A percentile compares a stretch with the other conserved stretches of the same genome.
Conservation (phyloP, 2,888 invertebrate species). For the Dusona sp. region DNA sequence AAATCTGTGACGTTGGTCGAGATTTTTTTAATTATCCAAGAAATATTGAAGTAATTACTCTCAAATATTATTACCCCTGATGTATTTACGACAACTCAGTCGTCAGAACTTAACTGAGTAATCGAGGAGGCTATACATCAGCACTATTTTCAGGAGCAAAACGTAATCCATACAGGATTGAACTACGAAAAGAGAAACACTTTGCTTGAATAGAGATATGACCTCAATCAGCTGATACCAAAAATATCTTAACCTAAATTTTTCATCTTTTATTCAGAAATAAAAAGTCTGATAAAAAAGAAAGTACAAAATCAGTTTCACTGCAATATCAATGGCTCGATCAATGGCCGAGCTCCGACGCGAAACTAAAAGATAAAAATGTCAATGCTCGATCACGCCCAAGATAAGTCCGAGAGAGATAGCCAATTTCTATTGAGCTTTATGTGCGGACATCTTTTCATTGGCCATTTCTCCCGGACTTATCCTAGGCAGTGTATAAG, state of each 20-base stretch:
- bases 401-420: neutral
- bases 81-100: neutral
- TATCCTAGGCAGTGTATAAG: neutral
- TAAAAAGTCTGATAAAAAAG: neutral
- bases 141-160: neutral
- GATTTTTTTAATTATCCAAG: neutral
- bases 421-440: neutral
- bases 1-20: neutral
- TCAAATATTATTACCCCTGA: neutral
- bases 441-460: constrained; percentile 15
- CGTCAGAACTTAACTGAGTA: neutral
- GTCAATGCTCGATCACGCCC: constrained; percentile 32
- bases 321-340: neutral
- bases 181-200: neutral
- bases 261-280: neutral
- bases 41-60: no score
- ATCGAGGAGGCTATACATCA: neutral
- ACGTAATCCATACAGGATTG: neutral
- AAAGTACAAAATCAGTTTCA: neutral
- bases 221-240: neutral
- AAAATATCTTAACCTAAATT: neutral
- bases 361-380: constrained; percentile 1
- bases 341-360: constrained; percentile 14
- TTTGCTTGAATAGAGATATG: neutral
- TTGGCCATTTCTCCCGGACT: neutral